Evolutionary conservation across 37 sponge, comb jelly and placozoan genomes (phyloP), one percentile per base, ranked within the genome.

Genomic region (Chondrilla cf. caribensis): DNA sequence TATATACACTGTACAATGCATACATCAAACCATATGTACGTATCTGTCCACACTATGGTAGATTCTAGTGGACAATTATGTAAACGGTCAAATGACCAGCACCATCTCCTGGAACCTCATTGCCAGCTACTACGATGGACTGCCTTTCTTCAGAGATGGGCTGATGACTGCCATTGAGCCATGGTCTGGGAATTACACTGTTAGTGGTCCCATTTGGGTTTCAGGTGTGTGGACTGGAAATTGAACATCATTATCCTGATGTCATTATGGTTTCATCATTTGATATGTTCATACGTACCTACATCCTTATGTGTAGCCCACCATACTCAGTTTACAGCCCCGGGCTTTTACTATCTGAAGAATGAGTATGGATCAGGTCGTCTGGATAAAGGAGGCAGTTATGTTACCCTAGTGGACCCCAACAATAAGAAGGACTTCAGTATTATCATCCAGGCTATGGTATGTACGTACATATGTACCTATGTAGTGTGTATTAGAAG

Each of bases 31-130:
- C n/a, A n/a, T n/a, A n/a, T n/a, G n/a, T n/a, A n/a, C n/a, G n/a
- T n/a, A n/a, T n/a, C n/a, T n/a, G n/a, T n/a, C n/a, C n/a, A n/a
- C n/a, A 11, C 17, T 11, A 11, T 62, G 64, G 25, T 35, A 93
- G 93, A 82, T 93, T 47, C 67, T 93, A 4, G 86, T 89, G 33
- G 84, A 89, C 60, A 93, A 93, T 75, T 89, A 89, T 79, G 90
- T 93, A 31, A 93, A 93, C 73, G 93, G 93, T 22, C 43, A 86
- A 38, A 93, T 93, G 90, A 87, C 93, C 0, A 37, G 38, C 68
- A 93, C 91, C 14, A 93, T 93, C 31, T 83, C 88, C 5, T 93
- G 94, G 94, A 93, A 93, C 60, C 72, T 90, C 78, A 82, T 93
- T 60, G 94, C 91, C 79, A 93, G 94, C 80, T 93, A 93, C 80